Conservation (phyloP, 2,113 vertebrate species). For the Murina feae region DNA sequence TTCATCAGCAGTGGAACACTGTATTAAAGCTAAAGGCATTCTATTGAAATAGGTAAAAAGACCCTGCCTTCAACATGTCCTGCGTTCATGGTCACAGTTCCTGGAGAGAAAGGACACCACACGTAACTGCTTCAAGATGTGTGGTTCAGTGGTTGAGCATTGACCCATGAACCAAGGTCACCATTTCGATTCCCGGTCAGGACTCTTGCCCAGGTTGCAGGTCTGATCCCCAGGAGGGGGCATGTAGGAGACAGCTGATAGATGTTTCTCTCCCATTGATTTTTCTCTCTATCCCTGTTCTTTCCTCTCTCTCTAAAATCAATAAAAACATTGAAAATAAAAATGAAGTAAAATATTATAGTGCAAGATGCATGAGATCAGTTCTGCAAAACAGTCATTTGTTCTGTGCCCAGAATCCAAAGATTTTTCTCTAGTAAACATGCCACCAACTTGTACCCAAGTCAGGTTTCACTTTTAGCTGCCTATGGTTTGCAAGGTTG, state of each 20-base stretch:
- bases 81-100: neutral
- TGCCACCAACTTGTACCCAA: neutral
- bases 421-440: neutral
- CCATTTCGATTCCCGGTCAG: neutral
- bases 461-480: neutral
- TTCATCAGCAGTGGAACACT: neutral
- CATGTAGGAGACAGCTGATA: neutral
- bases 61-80: neutral
- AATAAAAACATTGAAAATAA: neutral
- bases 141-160: neutral
- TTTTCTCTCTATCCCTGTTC: neutral
- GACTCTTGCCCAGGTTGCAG: neutral
- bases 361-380: neutral
- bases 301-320: neutral
- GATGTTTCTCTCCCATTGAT: neutral
- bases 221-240: neutral
- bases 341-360: neutral
- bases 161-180: neutral
- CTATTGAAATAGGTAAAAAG: neutral
- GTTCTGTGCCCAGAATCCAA: neutral
- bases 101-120: neutral
- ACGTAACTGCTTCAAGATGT: neutral
- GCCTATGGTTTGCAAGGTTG: neutral
- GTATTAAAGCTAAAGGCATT: neutral
- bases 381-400: neutral